Evolutionary conservation across 2,797 vertebrate species (phyloP).

Genomic region (Lithobates sylvaticus): DNA sequence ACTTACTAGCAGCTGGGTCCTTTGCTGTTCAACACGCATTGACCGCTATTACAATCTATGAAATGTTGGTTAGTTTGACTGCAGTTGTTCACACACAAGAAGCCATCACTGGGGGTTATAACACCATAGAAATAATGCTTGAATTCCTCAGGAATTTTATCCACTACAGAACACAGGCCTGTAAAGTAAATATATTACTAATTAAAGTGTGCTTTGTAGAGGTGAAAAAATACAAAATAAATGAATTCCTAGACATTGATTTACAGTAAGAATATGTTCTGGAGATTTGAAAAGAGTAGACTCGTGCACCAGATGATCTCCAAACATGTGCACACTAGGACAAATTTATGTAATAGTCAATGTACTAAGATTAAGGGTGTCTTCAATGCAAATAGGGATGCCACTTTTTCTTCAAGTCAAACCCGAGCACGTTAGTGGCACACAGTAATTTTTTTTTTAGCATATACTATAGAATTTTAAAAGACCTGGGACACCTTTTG

Average conservation of each 20-base stretch:
- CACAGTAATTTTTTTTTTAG: no score
- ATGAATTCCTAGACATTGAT: neutral
- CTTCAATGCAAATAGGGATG: no score
- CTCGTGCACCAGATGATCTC: no score
- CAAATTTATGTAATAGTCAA: no score
- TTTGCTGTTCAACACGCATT: neutral
- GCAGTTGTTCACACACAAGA: slow-evolving; percentile 29
- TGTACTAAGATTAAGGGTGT: no score
- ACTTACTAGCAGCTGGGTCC: slow-evolving; percentile 43
- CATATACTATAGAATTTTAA: no score
- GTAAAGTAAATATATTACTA: neutral
- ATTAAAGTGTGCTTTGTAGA: neutral
- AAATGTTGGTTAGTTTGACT: neutral
- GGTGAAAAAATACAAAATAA: no score
- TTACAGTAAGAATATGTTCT: no score
- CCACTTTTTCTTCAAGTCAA: no score
- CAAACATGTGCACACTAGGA: neutral
- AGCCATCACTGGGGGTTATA: neutral
- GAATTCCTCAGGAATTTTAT: neutral
- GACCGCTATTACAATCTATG: slow-evolving; percentile 13
- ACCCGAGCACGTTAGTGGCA: no score
- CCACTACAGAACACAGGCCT: slow-evolving; percentile 8
- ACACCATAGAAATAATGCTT: slow-evolving; percentile 2
- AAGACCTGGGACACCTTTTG: no score
- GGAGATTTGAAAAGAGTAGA: no score